Base-by-base conservation (phyloP, 1,140 invertebrate genomes). In the Heliconius congener region DNA sequence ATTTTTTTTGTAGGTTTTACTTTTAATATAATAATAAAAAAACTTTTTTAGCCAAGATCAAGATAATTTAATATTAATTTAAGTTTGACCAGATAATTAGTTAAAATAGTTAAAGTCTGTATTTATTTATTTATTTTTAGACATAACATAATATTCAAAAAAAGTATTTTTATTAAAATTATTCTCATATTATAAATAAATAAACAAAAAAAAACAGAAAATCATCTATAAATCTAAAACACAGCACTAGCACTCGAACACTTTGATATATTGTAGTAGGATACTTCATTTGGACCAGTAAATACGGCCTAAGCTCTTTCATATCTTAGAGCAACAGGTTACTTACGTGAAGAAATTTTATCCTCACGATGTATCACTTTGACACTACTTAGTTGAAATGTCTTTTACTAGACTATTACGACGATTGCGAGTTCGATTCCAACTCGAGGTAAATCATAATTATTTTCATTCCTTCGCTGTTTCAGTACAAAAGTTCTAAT, bases 281-380 rank as follows among this genome's bases (percentile, higher is more conserved):
- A 80, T 78, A 80, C 71, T 71, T 77, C 34, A 83, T 76, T 75
- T 57, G 73, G 66, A 73, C 71, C 66, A 37, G 72, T 79, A 85
- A 85, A 84, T 80, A 83, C 81, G 82, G 77, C 82, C 83, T 87
- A 87, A 86, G 80, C 81, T 81, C 76, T 86, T 80, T 86, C 86
- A 83, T 86, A 86, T 84, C 85, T 74, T 70, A 83, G 71, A 86
- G 86, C 91, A 92, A 92, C 91, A 91, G 91, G 91, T 93, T 85
- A 80, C 85, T 84, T 83, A 82, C 82, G 85, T 84, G 80, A 85
- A 85, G 88, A 90, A 87, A 91, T 91, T 93, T 88, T 88, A 90
- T 87, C 87, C 84, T 75, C 66, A 79, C 87, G 91, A 90, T 91
- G 87, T 92, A 91, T 92, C 90, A 90, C 84, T 87, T 83, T 81